Conservation (phyloP, 2,888 invertebrate genomes). For the Tigriopus californicus region DNA sequence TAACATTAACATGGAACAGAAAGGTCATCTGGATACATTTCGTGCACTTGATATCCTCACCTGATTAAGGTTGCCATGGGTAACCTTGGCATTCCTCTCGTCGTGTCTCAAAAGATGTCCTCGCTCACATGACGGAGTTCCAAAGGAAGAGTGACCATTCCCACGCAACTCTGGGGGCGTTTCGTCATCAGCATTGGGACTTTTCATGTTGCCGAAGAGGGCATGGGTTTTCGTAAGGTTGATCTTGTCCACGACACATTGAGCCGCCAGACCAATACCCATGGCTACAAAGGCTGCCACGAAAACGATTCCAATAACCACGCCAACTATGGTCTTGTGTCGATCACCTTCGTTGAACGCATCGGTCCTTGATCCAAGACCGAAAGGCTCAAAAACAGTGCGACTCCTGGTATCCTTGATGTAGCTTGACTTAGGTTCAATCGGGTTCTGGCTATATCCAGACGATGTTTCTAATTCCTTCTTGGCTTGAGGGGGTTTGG, state of each 20-base stretch:
- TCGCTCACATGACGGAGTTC: too few species aligned
- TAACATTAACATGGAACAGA: too few species aligned
- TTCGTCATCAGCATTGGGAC: not conserved
- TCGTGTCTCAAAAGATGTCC: too few species aligned
- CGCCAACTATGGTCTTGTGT: not conserved
- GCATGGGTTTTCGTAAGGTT: not conserved
- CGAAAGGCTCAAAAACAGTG: too few species aligned
- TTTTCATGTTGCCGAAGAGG: not conserved
- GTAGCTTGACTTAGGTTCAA: too few species aligned
- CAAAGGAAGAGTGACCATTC: not conserved
- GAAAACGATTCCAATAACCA: not conserved
- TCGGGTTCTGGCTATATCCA: too few species aligned
- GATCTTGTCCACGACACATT: not conserved
- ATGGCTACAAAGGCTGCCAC: slow-evolving; percentile 4
- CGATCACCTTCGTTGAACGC: not conserved
- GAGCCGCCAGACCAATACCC: not conserved
- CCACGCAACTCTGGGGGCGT: slow-evolving; percentile 1
- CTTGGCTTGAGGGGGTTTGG: too few species aligned
- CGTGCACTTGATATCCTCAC: not conserved
- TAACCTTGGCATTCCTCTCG: not conserved
- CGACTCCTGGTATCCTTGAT: too few species aligned
- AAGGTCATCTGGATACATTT: too few species aligned
- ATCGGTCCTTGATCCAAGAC: too few species aligned
- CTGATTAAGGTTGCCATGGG: not conserved
- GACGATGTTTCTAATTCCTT: too few species aligned